Percentiles rank a stretch among this genome's conserved stretches.
phyloP scores from a whole-genome alignment of 35 echinoderm and acorn worm genomes.

The Amphiura filiformis region DNA sequence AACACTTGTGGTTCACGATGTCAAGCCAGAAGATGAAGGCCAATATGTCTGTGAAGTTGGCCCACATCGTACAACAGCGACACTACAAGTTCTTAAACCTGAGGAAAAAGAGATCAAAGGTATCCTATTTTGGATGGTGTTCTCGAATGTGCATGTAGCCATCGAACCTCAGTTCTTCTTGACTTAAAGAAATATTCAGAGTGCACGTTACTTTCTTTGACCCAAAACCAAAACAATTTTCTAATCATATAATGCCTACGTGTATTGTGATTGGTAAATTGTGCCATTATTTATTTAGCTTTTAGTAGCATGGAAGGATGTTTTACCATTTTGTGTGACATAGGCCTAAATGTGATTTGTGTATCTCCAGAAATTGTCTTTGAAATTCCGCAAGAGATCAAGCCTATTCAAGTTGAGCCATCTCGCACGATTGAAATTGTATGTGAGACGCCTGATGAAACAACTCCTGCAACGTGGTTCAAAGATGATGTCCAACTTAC shows the following conservation, averaged over 20 bases:
- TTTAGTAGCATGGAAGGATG: too few relatives aligned
- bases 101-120: neutral
- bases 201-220: too few relatives aligned
- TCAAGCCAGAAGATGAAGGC: conserved; percentile 36
- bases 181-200: too few relatives aligned
- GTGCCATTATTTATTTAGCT: too few relatives aligned
- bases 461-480: conserved; percentile 35
- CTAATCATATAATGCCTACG: too few relatives aligned
- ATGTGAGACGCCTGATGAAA: conserved; percentile 55
- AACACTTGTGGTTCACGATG: conserved; percentile 39
- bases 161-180: too few relatives aligned
- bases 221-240: too few relatives aligned
- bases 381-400: neutral
- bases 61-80: conserved; percentile 35
- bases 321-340: too few relatives aligned
- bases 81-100: conserved; percentile 20
- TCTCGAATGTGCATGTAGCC: neutral
- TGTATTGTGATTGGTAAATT: too few relatives aligned
- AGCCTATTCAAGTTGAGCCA: neutral
- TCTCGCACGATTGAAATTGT: conserved; percentile 2
- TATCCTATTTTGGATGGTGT: neutral
- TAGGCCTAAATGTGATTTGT: neutral
- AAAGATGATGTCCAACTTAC: conserved; percentile 33
- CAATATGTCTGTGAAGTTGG: conserved; percentile 46
- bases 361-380: conserved; percentile 6